Conservation (phyloP, 2,888 invertebrate species). For the Nemurella pictetii region DNA sequence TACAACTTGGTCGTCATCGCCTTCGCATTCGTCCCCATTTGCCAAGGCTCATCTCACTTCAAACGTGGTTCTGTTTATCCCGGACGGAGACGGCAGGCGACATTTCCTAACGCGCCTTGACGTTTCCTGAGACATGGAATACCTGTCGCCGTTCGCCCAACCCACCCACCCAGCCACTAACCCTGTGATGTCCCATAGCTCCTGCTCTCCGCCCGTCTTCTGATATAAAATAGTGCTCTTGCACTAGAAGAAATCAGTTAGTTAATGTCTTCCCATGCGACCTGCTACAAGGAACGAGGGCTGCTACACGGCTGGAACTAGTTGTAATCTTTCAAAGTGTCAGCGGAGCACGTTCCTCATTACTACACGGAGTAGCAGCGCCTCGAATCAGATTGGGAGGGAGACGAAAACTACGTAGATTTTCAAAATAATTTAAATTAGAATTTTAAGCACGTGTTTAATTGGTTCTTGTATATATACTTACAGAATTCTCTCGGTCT, state of each 20-base stretch:
- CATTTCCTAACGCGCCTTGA: neutral
- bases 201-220: neutral
- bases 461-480: neutral
- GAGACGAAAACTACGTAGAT: neutral
- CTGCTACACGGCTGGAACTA: too few relatives aligned
- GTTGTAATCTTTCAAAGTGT: slow-evolving; percentile 3
- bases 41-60: neutral
- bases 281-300: neutral
- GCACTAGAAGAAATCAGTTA: neutral
- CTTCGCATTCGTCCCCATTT: neutral
- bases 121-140: neutral
- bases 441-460: neutral
- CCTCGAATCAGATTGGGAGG: neutral
- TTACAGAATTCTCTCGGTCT: neutral
- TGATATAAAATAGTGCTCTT: neutral
- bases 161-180: too few relatives aligned
- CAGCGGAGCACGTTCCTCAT: slow-evolving; percentile 19
- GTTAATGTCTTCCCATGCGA: neutral
- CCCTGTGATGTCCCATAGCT: neutral
- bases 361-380: neutral
- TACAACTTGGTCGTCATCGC: neutral
- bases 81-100: neutral
- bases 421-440: neutral
- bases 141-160: neutral
- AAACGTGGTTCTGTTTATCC: neutral